Base-by-base conservation (phyloP, 2,113 vertebrate genomes). In the Centrocercus urophasianus region DNA sequence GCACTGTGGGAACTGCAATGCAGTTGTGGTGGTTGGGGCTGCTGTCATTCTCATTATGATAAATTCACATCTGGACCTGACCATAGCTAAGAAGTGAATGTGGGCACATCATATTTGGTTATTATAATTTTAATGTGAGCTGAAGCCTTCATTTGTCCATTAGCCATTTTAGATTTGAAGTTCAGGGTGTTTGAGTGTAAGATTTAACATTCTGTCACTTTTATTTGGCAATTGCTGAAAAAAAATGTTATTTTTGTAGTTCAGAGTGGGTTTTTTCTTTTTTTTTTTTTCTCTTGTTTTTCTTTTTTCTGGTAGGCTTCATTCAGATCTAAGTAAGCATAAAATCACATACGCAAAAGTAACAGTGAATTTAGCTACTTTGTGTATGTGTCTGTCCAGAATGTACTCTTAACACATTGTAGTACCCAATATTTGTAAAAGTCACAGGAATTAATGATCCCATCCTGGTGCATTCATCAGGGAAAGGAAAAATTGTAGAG, bases 361-460 rank as follows among this genome's bases (percentile, higher is more conserved):
- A 3, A 13, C 22, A 45, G 2, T 22, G 19, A n/a, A 32, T 38
- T 38, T 34, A 43, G 13, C 6, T 40, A 0, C 47, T 86, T 5
- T n/a, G 17, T 54, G n/a, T 5, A 0, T 2, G 10, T 1, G 4
- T 28, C 18, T 52, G 0, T 34, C 45, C 12, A 40, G 25, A 5
- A 0, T 11, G n/a, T n/a, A 3, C 20, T 70, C 0, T 1, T 25
- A 57, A 18, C 20, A 15, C 21, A 22, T 32, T 18, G 0, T 18
- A 45, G 67, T 2, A 0, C 36, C 54, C 16, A 47, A 43, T 59
- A 16, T n/a, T 42, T 70, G 40, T 50, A 24, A 12, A 3, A 70
- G 85, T 56, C 34, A 14, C 2, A 65, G 88, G 24, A 34, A 28
- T 34, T 17, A 32, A 56, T 9, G 66, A 25, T 63, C 50, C 50